Conservation (phyloP, 2,113 vertebrate genomes). For the rabbit (Oryctolagus cuniculus) region mOryCun1.1 NC_091434.1:164355501-164356000, state of each 20-base stretch:
- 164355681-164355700: not conserved
- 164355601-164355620: not conserved
- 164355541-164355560: not conserved
- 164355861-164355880: too few species aligned
- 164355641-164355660: slow-evolving; percentile 3
- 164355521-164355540: not conserved
- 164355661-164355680: not conserved
- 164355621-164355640: not conserved
- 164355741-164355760: not conserved
- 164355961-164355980: slow-evolving; percentile 12
- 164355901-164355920: not conserved
- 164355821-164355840: not conserved
- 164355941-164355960: slow-evolving; percentile 33
- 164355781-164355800: not conserved
- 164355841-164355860: not conserved
- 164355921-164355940: not conserved
- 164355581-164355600: not conserved
- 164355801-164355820: not conserved
- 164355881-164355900: not conserved
- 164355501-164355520: not conserved
- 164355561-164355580: not conserved
- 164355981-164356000: not conserved
- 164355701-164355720: not conserved
- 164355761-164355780: not conserved
- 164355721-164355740: not conserved